Base-by-base conservation (phyloP, 2,888 invertebrate species). In the Ceramica pisi region DNA sequence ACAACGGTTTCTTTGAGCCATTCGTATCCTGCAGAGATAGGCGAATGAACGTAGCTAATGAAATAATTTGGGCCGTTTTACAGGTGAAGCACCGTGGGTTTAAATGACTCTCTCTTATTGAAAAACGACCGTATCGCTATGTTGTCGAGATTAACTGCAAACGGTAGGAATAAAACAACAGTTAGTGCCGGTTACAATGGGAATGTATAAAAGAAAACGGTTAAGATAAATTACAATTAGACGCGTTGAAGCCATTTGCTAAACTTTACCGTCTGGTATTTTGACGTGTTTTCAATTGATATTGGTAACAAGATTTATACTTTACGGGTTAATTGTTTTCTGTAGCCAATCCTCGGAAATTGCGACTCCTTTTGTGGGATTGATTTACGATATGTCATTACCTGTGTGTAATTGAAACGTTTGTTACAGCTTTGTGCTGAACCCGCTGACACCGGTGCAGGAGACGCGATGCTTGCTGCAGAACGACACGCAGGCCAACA, bases 391-490 rank as follows among this genome's bases (percentile, higher is more conserved):
- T 3, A 48, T 31, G 26, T 23, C 19, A 31, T 48, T 23, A 31
- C 7, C 10, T 19, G 31, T 35, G 26, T 50, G 12, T 63, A 77
- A 64, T 50, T 73, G 51, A 38, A 38, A 75, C 80, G 78, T 89
- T 94, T 93, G 90, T 96, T 95, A 64, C 95, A 98, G 98, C 95
- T 99, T 99, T 93, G 99, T 99, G 51, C 97, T 98, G 77, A 99
- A 99, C 92, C 99, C 99, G 12, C 93, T 99, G 90, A 98, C 98
- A 76, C 99, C 99, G 1, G 97, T 98, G 70, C 99, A 99, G 95
- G 98, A 99, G 93, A 99, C 99, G 12, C 96, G 98, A 75, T 99
- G 99, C 91, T 97, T 98, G 90, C 96, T 99, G 86, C 99, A 99
- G 93, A 99, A 99, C 93, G 99, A 99, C 92, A 99, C 99, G 0